Evolutionary conservation across 1,140 invertebrate genomes (phyloP).

Genomic region (Ganaspis sp.): DNA sequence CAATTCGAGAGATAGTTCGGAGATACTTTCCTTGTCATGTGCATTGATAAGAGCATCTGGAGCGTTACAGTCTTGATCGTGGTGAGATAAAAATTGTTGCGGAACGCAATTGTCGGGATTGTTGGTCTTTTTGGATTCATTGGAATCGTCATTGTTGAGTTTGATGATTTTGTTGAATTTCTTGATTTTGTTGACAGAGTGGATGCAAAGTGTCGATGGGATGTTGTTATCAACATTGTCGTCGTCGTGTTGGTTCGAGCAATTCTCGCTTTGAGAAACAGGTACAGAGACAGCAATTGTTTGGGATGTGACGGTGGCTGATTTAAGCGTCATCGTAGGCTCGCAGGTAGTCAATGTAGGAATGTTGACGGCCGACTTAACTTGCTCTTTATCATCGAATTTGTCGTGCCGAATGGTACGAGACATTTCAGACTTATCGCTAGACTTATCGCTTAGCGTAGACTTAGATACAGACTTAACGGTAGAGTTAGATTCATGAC

Average conservation of each 20-base stretch:
- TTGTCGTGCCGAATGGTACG: slow-evolving; percentile 61
- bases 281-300: slow-evolving; percentile 76
- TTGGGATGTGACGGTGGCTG: slow-evolving; percentile 75
- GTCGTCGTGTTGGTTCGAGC: slow-evolving; percentile 47
- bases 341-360: slow-evolving; percentile 75
- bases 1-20: not conserved
- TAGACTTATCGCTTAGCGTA: slow-evolving; percentile 70
- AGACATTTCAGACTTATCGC: slow-evolving; percentile 69
- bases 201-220: slow-evolving; percentile 18
- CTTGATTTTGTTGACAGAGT: slow-evolving; percentile 31
- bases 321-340: slow-evolving; percentile 77
- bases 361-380: slow-evolving; percentile 73
- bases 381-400: slow-evolving; percentile 59
- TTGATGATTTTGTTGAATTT: no score
- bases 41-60: not conserved
- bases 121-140: slow-evolving; percentile 34
- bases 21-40: slow-evolving; percentile 11
- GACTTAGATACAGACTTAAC: slow-evolving; percentile 74
- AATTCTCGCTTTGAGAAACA: slow-evolving; percentile 66
- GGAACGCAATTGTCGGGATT: slow-evolving; percentile 27
- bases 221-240: slow-evolving; percentile 43
- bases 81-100: not conserved
- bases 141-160: slow-evolving; percentile 35
- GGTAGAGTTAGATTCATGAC: slow-evolving; percentile 68
- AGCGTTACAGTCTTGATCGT: not conserved